Percentiles rank a stretch among this genome's conserved stretches.
These are phyloP conservation scores for Diacarnus erythraeanus DNA, from an alignment of 37 sponge, comb jelly and placozoan species.

Conservation along the genomic window DNA sequence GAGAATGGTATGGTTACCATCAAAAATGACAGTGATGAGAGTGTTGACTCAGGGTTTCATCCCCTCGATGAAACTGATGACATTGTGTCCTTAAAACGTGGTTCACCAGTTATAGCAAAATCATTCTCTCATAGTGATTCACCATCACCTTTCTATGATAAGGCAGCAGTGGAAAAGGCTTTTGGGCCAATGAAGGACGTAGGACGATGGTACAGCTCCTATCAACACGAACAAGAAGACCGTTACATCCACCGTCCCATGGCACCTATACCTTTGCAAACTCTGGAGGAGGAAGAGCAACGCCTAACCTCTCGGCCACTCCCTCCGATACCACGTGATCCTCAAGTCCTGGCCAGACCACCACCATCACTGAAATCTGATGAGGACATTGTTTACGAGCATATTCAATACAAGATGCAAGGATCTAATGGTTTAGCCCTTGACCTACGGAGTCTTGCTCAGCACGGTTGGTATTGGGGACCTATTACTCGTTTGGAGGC, in stretches of 20 bases:
- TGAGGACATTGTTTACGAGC: conserved; percentile 52
- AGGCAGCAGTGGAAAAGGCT: conserved; percentile 60
- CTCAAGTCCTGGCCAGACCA: neutral
- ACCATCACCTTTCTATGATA: conserved; percentile 39
- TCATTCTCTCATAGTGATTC: too few relatives aligned
- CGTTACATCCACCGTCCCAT: conserved; percentile 27
- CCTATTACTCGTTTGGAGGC: conserved; percentile 87
- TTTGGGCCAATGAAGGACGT: conserved; percentile 91
- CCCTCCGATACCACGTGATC: conserved; percentile 45
- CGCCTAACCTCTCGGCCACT: conserved; percentile 52
- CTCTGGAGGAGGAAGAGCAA: conserved; percentile 42
- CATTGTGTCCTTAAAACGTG: neutral
- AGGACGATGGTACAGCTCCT: conserved; percentile 58
- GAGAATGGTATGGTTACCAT: neutral
- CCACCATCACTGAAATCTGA: neutral
- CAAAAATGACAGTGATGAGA: conserved; percentile 47
- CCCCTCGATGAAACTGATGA: neutral
- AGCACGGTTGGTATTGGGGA: conserved; percentile 96
- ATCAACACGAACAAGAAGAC: neutral
- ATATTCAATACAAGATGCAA: conserved; percentile 31
- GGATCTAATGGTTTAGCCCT: conserved; percentile 42
- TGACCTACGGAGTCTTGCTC: conserved; percentile 66
- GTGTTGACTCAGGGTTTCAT: conserved; percentile 49
- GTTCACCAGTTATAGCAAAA: neutral
- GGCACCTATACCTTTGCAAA: neutral